These are phyloP conservation scores for Falco rusticolus DNA, from an alignment of 2,797 vertebrate genomes.

Conservation along the genomic window DNA sequence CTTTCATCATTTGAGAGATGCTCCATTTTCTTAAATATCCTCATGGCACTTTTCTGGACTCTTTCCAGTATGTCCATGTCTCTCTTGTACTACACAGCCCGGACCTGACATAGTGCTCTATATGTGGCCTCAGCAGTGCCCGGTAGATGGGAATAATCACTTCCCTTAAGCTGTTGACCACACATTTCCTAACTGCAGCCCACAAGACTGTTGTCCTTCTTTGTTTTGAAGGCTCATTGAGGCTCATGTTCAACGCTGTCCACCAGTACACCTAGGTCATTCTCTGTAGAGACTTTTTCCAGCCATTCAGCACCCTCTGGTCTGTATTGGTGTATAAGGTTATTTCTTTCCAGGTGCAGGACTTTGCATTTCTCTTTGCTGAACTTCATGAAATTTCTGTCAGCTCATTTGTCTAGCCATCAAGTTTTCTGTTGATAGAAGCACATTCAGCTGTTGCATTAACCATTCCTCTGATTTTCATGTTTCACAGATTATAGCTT, in stretches of 20 bases:
- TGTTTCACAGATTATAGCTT: background rate
- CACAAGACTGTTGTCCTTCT: background rate
- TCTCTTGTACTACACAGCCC: background rate
- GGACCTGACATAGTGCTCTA: background rate
- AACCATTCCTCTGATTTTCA: background rate
- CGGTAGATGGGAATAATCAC: background rate
- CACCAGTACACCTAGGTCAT: background rate
- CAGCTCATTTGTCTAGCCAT: background rate
- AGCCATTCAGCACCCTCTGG: background rate
- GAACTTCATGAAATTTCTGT: background rate
- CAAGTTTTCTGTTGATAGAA: background rate
- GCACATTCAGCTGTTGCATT: background rate
- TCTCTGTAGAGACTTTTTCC: background rate
- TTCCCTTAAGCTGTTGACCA: background rate
- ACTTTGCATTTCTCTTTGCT: background rate
- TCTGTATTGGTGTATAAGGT: background rate
- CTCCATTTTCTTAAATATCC: background rate
- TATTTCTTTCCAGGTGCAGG: background rate
- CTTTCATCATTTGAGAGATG: background rate
- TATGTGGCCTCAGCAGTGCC: background rate
- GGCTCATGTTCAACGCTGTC: background rate
- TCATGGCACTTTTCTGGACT: background rate
- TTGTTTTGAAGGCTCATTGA: background rate
- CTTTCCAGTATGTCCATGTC: background rate
- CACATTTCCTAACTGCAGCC: background rate